These are phyloP conservation scores for Potamarius usumacintae DNA, from an alignment of 2,113 vertebrate species.

Conservation along the genomic window DNA sequence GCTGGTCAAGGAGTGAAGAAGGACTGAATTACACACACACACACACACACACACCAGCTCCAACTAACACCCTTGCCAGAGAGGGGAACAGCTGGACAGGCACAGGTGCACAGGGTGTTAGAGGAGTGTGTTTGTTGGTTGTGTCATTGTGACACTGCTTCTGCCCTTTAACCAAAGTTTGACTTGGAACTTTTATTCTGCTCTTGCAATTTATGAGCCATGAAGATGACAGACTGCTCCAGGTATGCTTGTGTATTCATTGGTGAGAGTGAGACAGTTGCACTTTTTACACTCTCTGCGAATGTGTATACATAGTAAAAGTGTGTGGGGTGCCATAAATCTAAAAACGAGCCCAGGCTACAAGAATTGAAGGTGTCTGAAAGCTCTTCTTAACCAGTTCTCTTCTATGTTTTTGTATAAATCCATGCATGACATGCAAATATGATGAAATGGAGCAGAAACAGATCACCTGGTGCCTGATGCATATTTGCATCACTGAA, in stretches of 20 bases:
- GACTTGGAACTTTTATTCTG: neutral
- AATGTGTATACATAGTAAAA: neutral
- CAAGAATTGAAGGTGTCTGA: neutral
- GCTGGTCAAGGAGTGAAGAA: neutral
- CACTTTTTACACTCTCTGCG: neutral
- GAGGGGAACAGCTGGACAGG: conserved; percentile 2
- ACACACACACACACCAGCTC: neutral
- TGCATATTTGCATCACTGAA: neutral
- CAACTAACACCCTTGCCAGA: neutral
- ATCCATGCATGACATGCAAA: neutral
- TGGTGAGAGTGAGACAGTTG: neutral
- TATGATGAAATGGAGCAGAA: neutral
- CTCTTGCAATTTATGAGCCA: neutral
- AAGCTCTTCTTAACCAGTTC: neutral
- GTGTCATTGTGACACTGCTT: neutral
- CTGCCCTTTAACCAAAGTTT: conserved; percentile 1
- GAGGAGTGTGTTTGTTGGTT: neutral
- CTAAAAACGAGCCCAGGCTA: neutral
- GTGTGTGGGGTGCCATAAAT: neutral
- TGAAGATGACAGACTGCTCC: neutral
- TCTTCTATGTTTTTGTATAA: neutral
- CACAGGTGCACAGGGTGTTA: neutral
- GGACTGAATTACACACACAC: neutral
- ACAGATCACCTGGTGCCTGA: neutral
- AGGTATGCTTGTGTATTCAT: neutral